Evolutionary conservation across 2,113 vertebrate species (phyloP).

Genomic region (Brachypteracias leptosomus): DNA sequence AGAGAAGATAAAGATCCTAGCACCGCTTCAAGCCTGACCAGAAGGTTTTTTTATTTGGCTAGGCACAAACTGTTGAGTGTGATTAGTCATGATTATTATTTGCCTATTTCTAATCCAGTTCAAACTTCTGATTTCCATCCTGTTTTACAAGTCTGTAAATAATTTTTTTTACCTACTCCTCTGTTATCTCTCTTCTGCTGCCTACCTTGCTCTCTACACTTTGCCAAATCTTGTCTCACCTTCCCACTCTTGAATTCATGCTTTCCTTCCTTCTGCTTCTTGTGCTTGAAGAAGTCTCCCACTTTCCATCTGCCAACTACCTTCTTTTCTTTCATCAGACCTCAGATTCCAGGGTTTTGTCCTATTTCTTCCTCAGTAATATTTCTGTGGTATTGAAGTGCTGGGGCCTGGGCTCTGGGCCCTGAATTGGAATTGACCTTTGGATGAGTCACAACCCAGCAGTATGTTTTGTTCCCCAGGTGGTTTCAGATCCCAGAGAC

Average conservation of each 20-base stretch:
- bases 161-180: neutral
- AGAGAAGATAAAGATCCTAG: neutral
- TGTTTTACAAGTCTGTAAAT: neutral
- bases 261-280: neutral
- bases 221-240: neutral
- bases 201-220: neutral
- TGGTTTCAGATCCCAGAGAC: too few species aligned
- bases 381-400: neutral
- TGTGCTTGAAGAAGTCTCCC: slow-evolving; percentile 15
- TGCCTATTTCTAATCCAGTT: neutral
- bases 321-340: neutral
- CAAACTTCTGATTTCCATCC: neutral
- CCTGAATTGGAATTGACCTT: too few species aligned
- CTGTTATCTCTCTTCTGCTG: neutral
- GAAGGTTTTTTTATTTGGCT: neutral
- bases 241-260: slow-evolving; percentile 17
- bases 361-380: neutral
- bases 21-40: neutral
- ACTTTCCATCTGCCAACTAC: slow-evolving; percentile 48
- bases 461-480: too few species aligned
- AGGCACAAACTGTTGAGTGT: neutral
- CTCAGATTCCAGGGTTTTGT: neutral
- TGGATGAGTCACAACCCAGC: too few species aligned
- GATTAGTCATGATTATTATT: neutral
- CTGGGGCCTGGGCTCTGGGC: too few species aligned